Evolutionary conservation across 1,140 invertebrate genomes (phyloP).

Genomic region (Lordiphosa collinella): DNA sequence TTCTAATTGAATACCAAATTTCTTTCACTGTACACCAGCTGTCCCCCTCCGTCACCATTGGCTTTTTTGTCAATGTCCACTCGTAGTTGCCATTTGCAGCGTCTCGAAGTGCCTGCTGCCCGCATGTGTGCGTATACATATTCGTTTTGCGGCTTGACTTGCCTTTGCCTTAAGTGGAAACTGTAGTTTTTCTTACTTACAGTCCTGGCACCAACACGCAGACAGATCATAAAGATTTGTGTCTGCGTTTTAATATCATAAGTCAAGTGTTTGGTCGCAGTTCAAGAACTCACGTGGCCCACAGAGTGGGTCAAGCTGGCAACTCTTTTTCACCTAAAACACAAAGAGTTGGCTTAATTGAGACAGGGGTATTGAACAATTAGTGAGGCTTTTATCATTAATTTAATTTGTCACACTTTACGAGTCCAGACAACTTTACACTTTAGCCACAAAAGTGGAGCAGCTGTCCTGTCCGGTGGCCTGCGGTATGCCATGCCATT

Average conservation of each 20-base stretch:
- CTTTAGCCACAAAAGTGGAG: slow-evolving; percentile 68
- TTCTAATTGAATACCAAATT: too few relatives aligned
- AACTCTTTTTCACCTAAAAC: background rate
- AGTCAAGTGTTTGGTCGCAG: slow-evolving; percentile 66
- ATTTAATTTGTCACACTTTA: slow-evolving; percentile 79
- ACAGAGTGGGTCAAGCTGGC: background rate
- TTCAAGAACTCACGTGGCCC: slow-evolving; percentile 55
- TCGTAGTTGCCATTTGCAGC: slow-evolving; percentile 63
- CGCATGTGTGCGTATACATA: slow-evolving; percentile 18
- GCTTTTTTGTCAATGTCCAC: slow-evolving; percentile 74
- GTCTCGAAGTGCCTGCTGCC: slow-evolving; percentile 29
- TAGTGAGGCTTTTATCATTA: slow-evolving; percentile 72
- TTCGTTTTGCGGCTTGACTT: slow-evolving; percentile 31
- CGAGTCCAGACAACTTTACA: slow-evolving; percentile 72
- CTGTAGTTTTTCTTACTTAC: slow-evolving; percentile 76
- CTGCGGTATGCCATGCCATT: slow-evolving; percentile 44
- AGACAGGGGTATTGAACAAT: slow-evolving; percentile 72
- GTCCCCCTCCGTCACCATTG: background rate
- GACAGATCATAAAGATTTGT: slow-evolving; percentile 68
- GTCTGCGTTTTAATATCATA: slow-evolving; percentile 68
- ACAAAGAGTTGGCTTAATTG: slow-evolving; percentile 35
- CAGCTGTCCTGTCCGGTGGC: slow-evolving; percentile 39
- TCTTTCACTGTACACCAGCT: too few relatives aligned
- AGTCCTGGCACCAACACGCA: slow-evolving; percentile 31
- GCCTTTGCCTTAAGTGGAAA: slow-evolving; percentile 64